Percentiles rank a stretch among this genome's conserved stretches.
phyloP scores from a whole-genome alignment of 92 coral and sea anemone genomes.

The Meandrina meandrites region DNA sequence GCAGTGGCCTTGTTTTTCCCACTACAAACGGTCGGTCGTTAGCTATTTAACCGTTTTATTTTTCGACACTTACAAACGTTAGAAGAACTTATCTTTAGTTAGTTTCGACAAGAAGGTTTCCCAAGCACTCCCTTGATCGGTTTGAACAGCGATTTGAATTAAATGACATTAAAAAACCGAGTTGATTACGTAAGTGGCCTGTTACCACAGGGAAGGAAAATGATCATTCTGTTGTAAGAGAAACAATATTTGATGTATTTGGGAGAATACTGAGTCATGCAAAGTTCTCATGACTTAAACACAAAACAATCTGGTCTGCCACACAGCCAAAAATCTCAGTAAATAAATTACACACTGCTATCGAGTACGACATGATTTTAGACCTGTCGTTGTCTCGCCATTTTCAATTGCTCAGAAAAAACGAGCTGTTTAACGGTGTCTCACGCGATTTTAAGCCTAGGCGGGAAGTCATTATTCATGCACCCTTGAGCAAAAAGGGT shows the following conservation, averaged over 20 bases:
- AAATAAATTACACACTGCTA: not conserved
- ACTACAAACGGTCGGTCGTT: not conserved
- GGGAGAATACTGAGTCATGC: not conserved
- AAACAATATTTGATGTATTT: not conserved
- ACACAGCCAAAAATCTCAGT: not conserved
- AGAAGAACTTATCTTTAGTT: not conserved
- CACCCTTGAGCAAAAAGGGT: not conserved
- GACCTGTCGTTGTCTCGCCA: not conserved
- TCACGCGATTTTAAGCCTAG: not conserved
- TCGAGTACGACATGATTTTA: not conserved
- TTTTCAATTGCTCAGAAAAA: not conserved
- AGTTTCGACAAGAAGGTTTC: not conserved
- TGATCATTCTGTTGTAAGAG: not conserved
- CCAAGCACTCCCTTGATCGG: not conserved
- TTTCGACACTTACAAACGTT: not conserved
- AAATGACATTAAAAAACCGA: too few species aligned
- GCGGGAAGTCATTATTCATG: not conserved
- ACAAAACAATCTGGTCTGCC: not conserved
- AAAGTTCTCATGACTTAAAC: too few species aligned
- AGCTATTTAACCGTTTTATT: not conserved
- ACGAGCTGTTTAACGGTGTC: not conserved
- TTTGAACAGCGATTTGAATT: too few species aligned
- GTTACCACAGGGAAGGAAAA: not conserved
- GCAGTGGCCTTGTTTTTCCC: not conserved
- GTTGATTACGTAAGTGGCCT: not conserved